phyloP scores from a whole-genome alignment of 2,888 invertebrate species.

The Therioaphis trifolii region DNA sequence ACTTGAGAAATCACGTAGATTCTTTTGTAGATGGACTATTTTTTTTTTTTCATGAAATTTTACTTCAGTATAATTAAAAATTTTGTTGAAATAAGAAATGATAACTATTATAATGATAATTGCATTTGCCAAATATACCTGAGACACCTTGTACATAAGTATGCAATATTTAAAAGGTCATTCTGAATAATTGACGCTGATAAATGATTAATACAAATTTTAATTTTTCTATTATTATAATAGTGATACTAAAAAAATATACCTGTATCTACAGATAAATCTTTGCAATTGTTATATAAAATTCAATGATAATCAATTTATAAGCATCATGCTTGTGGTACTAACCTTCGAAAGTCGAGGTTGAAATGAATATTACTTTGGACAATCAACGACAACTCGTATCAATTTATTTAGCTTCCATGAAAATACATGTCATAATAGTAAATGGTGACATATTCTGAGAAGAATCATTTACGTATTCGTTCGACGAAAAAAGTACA shows the following conservation, averaged over 20 bases:
- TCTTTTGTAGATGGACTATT: too few relatives aligned
- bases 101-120: too few relatives aligned
- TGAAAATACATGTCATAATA: not conserved
- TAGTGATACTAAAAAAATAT: not conserved
- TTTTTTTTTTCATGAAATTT: too few relatives aligned
- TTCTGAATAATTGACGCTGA: not conserved
- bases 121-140: too few relatives aligned
- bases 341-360: constrained; percentile 8
- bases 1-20: too few relatives aligned
- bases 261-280: not conserved
- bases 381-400: not conserved
- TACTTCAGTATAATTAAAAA: too few relatives aligned
- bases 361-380: constrained; percentile 1
- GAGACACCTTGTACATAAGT: too few relatives aligned
- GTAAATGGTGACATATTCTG: too few relatives aligned
- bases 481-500: too few relatives aligned
- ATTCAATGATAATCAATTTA: constrained; percentile 22
- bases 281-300: not conserved
- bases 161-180: not conserved
- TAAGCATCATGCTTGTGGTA: constrained; percentile 9
- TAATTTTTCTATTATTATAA: not conserved
- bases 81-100: too few relatives aligned
- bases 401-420: not conserved
- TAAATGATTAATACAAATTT: not conserved
- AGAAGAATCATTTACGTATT: too few relatives aligned